Percentiles rank a stretch among this genome's conserved stretches.
Conservation (phyloP, 2,888 invertebrate species). For the Hipparchia semele region DNA sequence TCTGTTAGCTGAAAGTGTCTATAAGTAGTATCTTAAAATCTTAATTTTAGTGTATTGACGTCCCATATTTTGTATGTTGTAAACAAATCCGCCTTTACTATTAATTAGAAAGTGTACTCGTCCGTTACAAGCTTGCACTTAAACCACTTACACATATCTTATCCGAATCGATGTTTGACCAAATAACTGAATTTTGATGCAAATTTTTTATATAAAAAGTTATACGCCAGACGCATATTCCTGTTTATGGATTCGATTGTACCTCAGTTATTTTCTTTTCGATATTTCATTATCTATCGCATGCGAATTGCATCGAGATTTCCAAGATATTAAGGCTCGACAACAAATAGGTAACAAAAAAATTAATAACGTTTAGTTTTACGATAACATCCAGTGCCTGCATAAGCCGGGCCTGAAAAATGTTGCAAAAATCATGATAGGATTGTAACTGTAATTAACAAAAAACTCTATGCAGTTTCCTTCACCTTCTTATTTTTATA, state of each 20-base stretch:
- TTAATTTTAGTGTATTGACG: constrained; percentile 33
- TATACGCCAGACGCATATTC: constrained; percentile 4
- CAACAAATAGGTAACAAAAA: no score
- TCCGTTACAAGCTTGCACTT: constrained; percentile 33
- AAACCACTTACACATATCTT: constrained; percentile 38
- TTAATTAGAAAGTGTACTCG: constrained; percentile 38
- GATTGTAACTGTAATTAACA: no score
- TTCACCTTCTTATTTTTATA: no score
- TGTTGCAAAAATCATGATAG: no score
- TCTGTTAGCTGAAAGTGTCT: constrained; percentile 23
- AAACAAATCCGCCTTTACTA: constrained; percentile 39
- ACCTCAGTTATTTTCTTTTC: neutral
- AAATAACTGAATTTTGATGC: constrained; percentile 31
- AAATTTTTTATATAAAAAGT: constrained; percentile 16
- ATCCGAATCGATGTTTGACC: constrained; percentile 38
- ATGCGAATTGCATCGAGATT: no score
- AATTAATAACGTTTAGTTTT: no score
- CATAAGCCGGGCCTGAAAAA: no score
- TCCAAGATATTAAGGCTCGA: no score
- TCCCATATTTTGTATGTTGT: constrained; percentile 35
- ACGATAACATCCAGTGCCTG: no score
- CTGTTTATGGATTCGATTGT: neutral
- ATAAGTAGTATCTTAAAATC: constrained; percentile 26
- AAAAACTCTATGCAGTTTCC: no score
- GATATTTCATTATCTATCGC: neutral